Base-by-base conservation (phyloP, 30 jellyfish, hydroid and myxozoan genomes). In the Cassiopea xamachana region DNA sequence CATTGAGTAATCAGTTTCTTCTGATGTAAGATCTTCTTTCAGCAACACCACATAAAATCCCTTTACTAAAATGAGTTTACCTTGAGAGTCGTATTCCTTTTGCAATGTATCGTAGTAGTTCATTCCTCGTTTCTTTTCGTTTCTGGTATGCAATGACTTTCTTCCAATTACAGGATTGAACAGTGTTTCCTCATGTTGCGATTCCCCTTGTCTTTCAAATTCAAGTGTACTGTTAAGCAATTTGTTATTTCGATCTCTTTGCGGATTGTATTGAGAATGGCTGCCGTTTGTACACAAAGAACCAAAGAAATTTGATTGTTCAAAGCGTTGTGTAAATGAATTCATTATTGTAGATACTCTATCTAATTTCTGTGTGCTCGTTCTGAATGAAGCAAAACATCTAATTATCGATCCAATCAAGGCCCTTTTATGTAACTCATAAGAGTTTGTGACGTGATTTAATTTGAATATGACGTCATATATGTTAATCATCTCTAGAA, bases 131-230 rank as follows among this genome's bases (percentile, higher is more conserved):
- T 4, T 64, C 74, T 17, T 9, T 64, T 27, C 15, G 6, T 64
- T 5, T 27, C 43, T 64, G 43, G 2, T 5, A 64, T 64, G 27
- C 74, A 64, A 5, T 13, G 74, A 64, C 0, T 0, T 1, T 64
- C 74, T 27, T 64, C 80, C 60, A 39, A 71, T 71, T 43, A 27
- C 51, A n/a, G 80, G 80, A 43, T 71, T 71, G 80, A 64, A 64
- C 19, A 5, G 43, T 64, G 19, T 16, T 4, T 17, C 74, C 15
- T 64, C 27, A 64, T 13, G 8, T 64, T 13, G 19, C 6, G 27
- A 4, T 4, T 64, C 43, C 15, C 27, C 74, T 17, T 64, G 27
- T 64, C 15, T 5, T 64, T 17, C 74, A 0, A 64, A 5, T 17
- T 14, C 27, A 64, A 13, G 43, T 5, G 39, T 27, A 27, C 39